phyloP scores from a whole-genome alignment of 2,888 invertebrate genomes.

The Torymus texanus region DNA sequence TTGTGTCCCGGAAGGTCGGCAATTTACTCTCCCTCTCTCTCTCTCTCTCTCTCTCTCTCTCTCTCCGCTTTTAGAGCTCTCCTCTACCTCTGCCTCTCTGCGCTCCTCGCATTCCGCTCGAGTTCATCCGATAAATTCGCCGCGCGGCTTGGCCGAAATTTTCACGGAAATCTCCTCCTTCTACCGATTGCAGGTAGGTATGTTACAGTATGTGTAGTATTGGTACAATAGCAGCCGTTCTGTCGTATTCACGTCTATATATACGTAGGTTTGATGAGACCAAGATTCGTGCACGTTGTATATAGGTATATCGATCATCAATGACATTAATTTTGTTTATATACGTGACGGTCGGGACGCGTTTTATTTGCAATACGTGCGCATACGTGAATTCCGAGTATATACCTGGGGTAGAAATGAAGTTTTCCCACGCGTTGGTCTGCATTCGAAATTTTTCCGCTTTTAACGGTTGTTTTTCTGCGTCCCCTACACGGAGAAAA shows the following conservation, averaged over 20 bases:
- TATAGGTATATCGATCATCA: background rate
- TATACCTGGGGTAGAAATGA: background rate
- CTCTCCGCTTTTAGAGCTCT: slow-evolving; percentile 25
- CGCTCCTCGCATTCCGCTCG: slow-evolving; percentile 32
- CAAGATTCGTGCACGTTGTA: background rate
- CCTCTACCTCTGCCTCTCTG: too few species aligned
- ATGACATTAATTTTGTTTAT: slow-evolving; percentile 36
- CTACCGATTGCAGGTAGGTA: too few species aligned
- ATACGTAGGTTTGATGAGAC: too few species aligned
- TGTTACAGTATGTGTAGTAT: too few species aligned
- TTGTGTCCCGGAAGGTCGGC: background rate
- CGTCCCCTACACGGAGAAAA: too few species aligned
- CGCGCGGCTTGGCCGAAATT: background rate
- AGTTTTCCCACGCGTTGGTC: slow-evolving; percentile 4
- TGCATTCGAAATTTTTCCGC: slow-evolving; percentile 23
- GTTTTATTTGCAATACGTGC: background rate
- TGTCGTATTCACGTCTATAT: too few species aligned
- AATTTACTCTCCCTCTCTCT: background rate
- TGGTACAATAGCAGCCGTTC: too few species aligned
- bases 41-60: too few species aligned
- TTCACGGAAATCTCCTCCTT: too few species aligned
- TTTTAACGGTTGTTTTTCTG: background rate
- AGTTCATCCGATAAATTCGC: slow-evolving; percentile 49
- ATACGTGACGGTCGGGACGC: background rate
- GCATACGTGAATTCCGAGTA: too few species aligned